Percentiles rank a stretch among this genome's conserved stretches.
Conservation (phyloP, 2,888 invertebrate species). For the Caprella mutica region DNA sequence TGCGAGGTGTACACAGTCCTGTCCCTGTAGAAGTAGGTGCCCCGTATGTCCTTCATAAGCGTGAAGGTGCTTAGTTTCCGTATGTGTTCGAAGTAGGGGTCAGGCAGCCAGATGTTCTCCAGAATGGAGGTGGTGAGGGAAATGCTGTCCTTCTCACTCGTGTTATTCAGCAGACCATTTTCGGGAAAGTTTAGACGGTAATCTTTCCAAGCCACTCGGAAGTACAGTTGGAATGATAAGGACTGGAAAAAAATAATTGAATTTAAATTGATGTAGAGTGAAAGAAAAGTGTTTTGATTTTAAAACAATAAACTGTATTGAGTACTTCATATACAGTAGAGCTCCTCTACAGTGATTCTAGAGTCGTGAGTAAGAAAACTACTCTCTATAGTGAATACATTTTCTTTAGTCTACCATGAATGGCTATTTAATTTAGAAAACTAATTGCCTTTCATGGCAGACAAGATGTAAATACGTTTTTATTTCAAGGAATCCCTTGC, state of each 20-base stretch:
- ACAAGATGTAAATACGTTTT: too few relatives aligned
- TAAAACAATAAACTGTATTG: too few relatives aligned
- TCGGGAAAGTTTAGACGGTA: conserved; percentile 8
- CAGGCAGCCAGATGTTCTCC: conserved; percentile 12
- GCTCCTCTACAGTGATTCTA: too few relatives aligned
- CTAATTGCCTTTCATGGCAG: too few relatives aligned
- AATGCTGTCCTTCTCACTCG: neutral
- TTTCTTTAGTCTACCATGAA: too few relatives aligned
- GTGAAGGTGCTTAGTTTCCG: conserved; percentile 6
- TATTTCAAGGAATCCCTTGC: too few relatives aligned
- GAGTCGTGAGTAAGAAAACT: too few relatives aligned
- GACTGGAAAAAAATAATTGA: conserved; percentile 10
- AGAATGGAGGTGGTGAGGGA: conserved; percentile 1
- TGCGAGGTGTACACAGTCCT: conserved; percentile 13
- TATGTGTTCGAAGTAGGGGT: conserved; percentile 14
- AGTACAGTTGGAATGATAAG: conserved; percentile 10
- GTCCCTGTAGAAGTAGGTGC: conserved; percentile 12
- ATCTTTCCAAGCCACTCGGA: conserved; percentile 13
- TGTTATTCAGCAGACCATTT: neutral
- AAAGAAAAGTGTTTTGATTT: too few relatives aligned
- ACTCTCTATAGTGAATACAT: too few relatives aligned
- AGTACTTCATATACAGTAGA: too few relatives aligned
- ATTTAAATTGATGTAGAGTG: too few relatives aligned
- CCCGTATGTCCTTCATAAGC: conserved; percentile 12
- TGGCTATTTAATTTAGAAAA: too few relatives aligned